Percentiles rank a stretch among this genome's conserved stretches.
These are phyloP conservation scores for Morpho deidamia DNA, from an alignment of 2,888 invertebrate genomes.

Conservation along the genomic window DNA sequence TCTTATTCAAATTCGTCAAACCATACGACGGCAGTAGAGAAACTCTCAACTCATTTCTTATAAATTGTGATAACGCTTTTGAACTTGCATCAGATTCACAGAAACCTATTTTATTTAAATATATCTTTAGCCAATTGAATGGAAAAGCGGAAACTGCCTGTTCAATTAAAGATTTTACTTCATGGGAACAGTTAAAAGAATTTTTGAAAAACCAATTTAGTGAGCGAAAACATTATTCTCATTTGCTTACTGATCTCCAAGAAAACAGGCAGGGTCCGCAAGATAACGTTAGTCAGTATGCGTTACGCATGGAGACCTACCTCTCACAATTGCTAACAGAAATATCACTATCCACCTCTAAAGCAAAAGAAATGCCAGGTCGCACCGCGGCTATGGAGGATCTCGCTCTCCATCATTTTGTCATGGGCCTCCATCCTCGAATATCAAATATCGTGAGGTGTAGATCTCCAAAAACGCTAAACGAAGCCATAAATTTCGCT, in stretches of 20 bases:
- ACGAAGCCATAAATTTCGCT: slow-evolving; percentile 20
- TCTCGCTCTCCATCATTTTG: slow-evolving; percentile 25
- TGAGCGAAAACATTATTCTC: slow-evolving; percentile 29
- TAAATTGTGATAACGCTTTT: slow-evolving; percentile 28
- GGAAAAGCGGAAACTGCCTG: slow-evolving; percentile 31
- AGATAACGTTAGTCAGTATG: slow-evolving; percentile 27
- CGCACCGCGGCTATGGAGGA: slow-evolving; percentile 31
- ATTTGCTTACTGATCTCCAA: slow-evolving; percentile 27
- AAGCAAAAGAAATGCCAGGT: slow-evolving; percentile 24
- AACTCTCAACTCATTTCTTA: slow-evolving; percentile 25
- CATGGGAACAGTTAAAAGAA: slow-evolving; percentile 28
- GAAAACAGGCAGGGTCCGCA: slow-evolving; percentile 15
- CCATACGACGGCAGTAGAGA: slow-evolving; percentile 20
- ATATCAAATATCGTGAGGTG: slow-evolving; percentile 20
- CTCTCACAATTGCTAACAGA: slow-evolving; percentile 30
- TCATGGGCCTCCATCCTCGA: slow-evolving; percentile 14
- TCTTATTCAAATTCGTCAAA: too few species aligned
- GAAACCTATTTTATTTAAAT: slow-evolving; percentile 27
- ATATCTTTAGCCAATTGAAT: slow-evolving; percentile 25
- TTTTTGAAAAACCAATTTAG: slow-evolving; percentile 32
- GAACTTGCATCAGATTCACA: slow-evolving; percentile 21
- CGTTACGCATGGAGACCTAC: slow-evolving; percentile 27
- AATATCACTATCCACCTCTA: slow-evolving; percentile 20
- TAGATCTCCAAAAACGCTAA: slow-evolving; percentile 16
- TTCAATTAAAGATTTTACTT: slow-evolving; percentile 29